Evolutionary conservation across 2,888 invertebrate species (phyloP).

Genomic region (Drosophila kambysellisi): DNA sequence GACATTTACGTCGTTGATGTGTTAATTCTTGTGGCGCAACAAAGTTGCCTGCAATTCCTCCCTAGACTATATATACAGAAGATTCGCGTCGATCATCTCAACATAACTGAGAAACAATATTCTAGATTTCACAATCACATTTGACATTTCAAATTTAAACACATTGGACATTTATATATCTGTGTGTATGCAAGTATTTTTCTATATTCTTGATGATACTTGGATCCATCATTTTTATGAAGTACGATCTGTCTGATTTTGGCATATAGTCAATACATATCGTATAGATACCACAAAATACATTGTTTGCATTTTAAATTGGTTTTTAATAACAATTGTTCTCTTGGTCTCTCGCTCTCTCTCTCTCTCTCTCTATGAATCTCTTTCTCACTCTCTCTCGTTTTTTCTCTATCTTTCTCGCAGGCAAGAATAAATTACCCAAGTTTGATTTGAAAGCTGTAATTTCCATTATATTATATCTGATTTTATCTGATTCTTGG

Average conservation of each 20-base stretch:
- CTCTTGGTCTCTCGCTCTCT: not conserved
- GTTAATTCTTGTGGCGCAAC: slow-evolving; percentile 72
- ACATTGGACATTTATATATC: not conserved
- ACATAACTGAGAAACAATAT: not conserved
- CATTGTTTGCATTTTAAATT: not conserved
- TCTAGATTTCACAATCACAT: not conserved
- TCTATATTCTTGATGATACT: not conserved
- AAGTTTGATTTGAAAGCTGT: not conserved
- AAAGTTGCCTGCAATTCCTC: slow-evolving; percentile 52
- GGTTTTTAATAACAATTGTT: not conserved
- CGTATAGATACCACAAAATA: not conserved
- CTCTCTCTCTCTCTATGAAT: not conserved
- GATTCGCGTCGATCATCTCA: not conserved
- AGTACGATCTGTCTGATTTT: no score
- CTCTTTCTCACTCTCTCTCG: not conserved
- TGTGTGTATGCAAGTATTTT: not conserved
- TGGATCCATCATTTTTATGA: not conserved
- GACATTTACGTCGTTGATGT: slow-evolving; percentile 66
- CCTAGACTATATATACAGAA: not conserved
- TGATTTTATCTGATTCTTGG: not conserved
- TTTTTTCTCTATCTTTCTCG: not conserved
- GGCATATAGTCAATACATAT: not conserved
- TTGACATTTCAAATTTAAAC: not conserved
- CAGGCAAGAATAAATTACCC: not conserved
- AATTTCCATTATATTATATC: not conserved